Conservation (phyloP, 2,113 vertebrate genomes). For the Archilochus colubris region DNA sequence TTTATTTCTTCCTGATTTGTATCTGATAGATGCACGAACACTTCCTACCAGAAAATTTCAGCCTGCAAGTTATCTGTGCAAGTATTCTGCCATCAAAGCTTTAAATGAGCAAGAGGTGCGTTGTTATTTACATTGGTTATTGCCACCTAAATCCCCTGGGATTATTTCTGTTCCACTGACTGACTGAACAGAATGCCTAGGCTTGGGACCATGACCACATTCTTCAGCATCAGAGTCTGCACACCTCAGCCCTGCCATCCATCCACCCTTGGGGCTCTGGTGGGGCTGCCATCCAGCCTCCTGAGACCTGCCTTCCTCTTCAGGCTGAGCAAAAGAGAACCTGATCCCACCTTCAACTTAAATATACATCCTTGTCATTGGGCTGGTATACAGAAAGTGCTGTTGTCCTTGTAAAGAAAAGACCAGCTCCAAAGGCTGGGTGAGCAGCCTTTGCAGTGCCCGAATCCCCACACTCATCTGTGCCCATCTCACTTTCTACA, state of each 20-base stretch:
- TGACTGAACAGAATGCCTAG: background rate
- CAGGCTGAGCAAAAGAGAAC: rapidly evolving
- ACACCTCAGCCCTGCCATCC: background rate
- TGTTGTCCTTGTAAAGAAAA: background rate
- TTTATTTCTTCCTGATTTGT: conserved; percentile 14
- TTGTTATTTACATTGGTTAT: background rate
- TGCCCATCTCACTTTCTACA: background rate
- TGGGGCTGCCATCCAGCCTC: rapidly evolving
- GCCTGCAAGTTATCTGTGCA: background rate
- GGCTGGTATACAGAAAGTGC: rapidly evolving
- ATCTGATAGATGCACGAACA: background rate
- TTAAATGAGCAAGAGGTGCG: background rate
- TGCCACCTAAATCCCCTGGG: background rate
- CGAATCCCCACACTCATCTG: background rate
- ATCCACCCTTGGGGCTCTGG: background rate
- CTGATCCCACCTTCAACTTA: background rate
- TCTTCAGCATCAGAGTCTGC: background rate
- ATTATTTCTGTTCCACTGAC: background rate
- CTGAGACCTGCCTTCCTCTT: background rate
- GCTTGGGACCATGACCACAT: background rate
- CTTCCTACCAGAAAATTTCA: background rate
- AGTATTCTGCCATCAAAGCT: background rate
- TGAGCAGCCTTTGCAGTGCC: background rate
- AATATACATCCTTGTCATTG: background rate
- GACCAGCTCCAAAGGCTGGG: rapidly evolving